phyloP scores from a whole-genome alignment of 2,888 invertebrate species.

The Ctenicera cuprea region DNA sequence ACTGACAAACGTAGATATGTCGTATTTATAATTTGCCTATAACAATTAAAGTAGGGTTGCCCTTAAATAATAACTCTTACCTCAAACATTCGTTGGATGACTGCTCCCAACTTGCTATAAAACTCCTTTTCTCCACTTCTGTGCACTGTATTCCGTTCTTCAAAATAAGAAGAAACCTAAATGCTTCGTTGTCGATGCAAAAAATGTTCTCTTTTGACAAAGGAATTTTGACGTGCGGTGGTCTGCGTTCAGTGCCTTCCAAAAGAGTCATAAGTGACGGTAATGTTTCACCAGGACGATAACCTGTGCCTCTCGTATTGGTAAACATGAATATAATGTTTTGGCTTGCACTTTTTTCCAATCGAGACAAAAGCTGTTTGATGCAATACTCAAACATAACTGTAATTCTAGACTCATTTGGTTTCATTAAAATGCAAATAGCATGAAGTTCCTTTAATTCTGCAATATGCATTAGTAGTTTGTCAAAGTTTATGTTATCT shows the following conservation, averaged over 20 bases:
- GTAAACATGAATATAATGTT: conserved; percentile 68
- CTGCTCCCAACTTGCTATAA: conserved; percentile 58
- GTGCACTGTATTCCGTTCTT: conserved; percentile 57
- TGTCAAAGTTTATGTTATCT: conserved; percentile 56
- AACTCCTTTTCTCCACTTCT: conserved; percentile 49
- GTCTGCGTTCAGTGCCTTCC: neutral
- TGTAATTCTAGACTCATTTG: conserved; percentile 62
- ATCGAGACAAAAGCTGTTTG: conserved; percentile 64
- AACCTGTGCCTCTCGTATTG: conserved; percentile 62
- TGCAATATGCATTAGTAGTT: conserved; percentile 61
- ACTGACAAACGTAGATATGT: too few relatives aligned
- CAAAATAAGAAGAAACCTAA: conserved; percentile 63
- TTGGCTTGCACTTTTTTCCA: conserved; percentile 65
- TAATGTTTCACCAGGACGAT: conserved; percentile 64
- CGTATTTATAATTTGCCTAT: too few relatives aligned
- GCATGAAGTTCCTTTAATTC: conserved; percentile 63
- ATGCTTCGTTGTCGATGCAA: conserved; percentile 68
- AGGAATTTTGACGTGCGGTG: conserved; percentile 16
- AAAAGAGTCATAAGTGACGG: conserved; percentile 50
- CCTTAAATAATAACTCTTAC: conserved; percentile 24
- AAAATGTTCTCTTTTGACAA: conserved; percentile 63
- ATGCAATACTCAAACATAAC: conserved; percentile 66
- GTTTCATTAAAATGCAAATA: conserved; percentile 54
- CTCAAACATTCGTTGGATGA: conserved; percentile 53
- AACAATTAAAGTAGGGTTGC: too few relatives aligned